phyloP scores from a whole-genome alignment of 2,888 invertebrate species.

The Drosophila phalerata region DNA sequence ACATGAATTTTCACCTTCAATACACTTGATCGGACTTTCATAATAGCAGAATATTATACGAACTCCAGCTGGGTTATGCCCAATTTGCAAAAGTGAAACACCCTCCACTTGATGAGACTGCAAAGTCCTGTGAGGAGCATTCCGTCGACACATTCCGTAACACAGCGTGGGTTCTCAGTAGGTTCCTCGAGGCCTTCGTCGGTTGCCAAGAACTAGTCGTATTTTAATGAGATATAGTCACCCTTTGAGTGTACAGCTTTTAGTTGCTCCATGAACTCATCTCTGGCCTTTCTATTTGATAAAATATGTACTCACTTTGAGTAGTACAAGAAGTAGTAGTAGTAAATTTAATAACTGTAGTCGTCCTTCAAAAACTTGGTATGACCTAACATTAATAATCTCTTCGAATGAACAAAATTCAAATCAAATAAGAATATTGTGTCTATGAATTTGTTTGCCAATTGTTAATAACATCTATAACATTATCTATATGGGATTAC shows the following conservation, averaged over 20 bases:
- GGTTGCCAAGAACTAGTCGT: neutral
- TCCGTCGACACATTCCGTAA: neutral
- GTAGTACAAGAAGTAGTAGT: neutral
- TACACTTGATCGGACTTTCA: neutral
- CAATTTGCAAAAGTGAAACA: neutral
- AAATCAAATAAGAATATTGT: too few relatives aligned
- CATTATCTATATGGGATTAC: too few relatives aligned
- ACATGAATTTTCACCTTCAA: neutral
- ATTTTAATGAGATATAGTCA: neutral
- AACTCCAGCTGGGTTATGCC: conserved; percentile 1
- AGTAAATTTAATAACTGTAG: too few relatives aligned
- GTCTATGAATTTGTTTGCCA: too few relatives aligned
- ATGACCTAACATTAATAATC: too few relatives aligned
- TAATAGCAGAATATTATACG: neutral
- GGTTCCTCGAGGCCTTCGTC: neutral
- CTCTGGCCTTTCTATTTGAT: neutral
- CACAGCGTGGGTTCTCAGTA: neutral
- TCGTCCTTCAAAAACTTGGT: too few relatives aligned
- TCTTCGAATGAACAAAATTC: too few relatives aligned
- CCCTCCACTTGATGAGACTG: neutral
- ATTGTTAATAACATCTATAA: too few relatives aligned
- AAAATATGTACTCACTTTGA: neutral
- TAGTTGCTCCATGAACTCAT: neutral
- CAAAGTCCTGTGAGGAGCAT: neutral
- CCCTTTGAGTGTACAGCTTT: neutral